A percentile compares a stretch with the other conserved stretches of the same genome.
Evolutionary conservation across 2,797 vertebrate species (phyloP).

Genomic region (Zalophus californianus): DNA sequence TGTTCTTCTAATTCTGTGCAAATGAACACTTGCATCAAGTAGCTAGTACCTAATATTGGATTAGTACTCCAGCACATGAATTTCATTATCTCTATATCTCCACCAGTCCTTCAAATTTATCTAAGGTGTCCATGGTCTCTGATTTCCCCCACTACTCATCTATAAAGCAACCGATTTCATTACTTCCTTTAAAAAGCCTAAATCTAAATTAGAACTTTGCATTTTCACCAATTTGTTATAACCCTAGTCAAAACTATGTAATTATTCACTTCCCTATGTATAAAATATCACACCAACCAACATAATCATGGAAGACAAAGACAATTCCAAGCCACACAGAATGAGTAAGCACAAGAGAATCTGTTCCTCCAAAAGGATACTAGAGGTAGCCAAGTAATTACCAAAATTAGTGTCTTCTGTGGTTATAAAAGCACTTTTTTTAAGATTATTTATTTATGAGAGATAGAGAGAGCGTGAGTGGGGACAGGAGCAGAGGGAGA

Average conservation of each 20-base stretch:
- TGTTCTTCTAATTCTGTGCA: slow-evolving; percentile 55
- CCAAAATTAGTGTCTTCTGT: not conserved
- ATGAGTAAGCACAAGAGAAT: not conserved
- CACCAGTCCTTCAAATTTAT: slow-evolving; percentile 12
- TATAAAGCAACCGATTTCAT: not conserved
- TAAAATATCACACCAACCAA: slow-evolving; percentile 5
- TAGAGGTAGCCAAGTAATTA: not conserved
- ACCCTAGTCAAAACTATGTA: not conserved
- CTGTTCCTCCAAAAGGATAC: not conserved
- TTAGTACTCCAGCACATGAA: not conserved
- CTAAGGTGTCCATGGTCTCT: not conserved
- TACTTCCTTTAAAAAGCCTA: not conserved
- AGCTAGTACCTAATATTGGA: slow-evolving; percentile 1
- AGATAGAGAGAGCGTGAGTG: not conserved
- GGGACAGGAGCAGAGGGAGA: not conserved
- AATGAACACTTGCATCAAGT: not conserved
- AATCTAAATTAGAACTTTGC: not conserved
- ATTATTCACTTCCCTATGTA: not conserved
- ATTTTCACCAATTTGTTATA: slow-evolving; percentile 6
- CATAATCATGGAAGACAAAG: not conserved
- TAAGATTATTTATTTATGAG: not conserved
- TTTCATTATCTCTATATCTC: not conserved
- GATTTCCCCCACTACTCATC: not conserved
- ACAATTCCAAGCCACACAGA: not conserved
- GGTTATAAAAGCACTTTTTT: not conserved